Evolutionary conservation across 2,888 invertebrate genomes (phyloP).

Genomic region (Apoda limacodes): DNA sequence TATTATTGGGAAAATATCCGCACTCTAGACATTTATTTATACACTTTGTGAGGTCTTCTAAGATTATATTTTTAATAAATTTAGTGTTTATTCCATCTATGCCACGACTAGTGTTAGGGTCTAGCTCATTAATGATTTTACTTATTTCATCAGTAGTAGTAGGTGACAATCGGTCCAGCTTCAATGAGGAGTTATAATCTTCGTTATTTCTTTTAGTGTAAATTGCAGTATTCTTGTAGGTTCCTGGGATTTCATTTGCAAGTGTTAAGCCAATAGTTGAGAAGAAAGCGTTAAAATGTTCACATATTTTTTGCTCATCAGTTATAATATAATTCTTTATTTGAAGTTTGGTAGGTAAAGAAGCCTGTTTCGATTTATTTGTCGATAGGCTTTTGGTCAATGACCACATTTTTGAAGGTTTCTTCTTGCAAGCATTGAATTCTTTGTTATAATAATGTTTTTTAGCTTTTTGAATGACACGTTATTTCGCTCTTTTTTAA

Average conservation of each 20-base stretch:
- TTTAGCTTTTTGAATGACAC: conserved; percentile 2
- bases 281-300: conserved; percentile 10
- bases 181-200: not conserved
- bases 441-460: conserved; percentile 6
- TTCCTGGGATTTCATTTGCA: conserved; percentile 5
- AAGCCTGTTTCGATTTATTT: conserved; percentile 6
- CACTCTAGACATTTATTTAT: conserved; percentile 9
- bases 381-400: conserved; percentile 8
- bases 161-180: conserved; percentile 3
- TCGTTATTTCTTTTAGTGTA: not conserved
- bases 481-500: not conserved
- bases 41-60: conserved; percentile 3
- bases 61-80: conserved; percentile 11
- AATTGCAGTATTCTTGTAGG: no score
- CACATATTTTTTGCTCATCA: conserved; percentile 6
- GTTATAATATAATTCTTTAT: conserved; percentile 1
- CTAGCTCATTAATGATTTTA: conserved; percentile 10
- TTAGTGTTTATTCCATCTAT: conserved; percentile 14
- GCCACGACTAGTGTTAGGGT: conserved; percentile 10
- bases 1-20: no score
- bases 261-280: conserved; percentile 4
- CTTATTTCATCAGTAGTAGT: conserved; percentile 5
- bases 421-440: conserved; percentile 2
- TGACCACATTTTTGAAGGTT: conserved; percentile 13
- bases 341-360: conserved; percentile 8